Base-by-base conservation (phyloP, 37 sponge, comb jelly and placozoan genomes). In the Beroe ovata region DNA sequence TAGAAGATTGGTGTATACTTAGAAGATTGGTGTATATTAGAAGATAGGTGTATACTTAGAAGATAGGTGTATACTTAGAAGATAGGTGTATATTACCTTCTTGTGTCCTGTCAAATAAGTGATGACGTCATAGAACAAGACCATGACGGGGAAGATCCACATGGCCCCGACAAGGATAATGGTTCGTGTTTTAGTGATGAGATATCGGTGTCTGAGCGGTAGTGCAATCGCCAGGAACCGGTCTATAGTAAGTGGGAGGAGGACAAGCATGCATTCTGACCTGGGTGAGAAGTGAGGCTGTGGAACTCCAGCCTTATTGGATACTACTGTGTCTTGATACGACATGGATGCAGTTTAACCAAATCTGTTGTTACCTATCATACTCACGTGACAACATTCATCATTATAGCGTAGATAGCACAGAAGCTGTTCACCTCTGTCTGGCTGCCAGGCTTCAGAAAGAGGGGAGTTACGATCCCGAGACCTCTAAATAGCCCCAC, bases 401-500 rank as follows among this genome's bases (percentile, higher is more conserved):
- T 39, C 8, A 77, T 21, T 16, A 77, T 39, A 28, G 47, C 84
- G 47, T 77, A 77, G 28, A 36, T 41, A 1, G 42, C 36, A 77
- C 84, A 77, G 23, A 77, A 77, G 33, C 2, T n/a, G 47, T 77
- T 77, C 6, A 77, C 42, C 3, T 41, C 54, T 4, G 19, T 69
- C 1, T 77, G 54, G 4, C 18, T 35, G 0, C 36, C 41, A 26
- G 22, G n/a, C 8, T 42, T 35, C 84, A 77, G 21, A 36, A 77
- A 77, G 3, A 42, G 39, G 22, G 42, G 38, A 42, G 47, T 26
- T 38, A 77, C n/a, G 38, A 77, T 77, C 1, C 84, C 84, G n/a
- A 77, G 84, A 77, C 84, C 84, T 77, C 84, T 39, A 26, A 77
- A 39, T 26, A 77, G 8, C 26, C 84, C 84, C 39, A 77, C 54